These are phyloP conservation scores for Nesoenas mayeri DNA, from an alignment of 2,113 vertebrate genomes.

Conservation along the genomic window DNA sequence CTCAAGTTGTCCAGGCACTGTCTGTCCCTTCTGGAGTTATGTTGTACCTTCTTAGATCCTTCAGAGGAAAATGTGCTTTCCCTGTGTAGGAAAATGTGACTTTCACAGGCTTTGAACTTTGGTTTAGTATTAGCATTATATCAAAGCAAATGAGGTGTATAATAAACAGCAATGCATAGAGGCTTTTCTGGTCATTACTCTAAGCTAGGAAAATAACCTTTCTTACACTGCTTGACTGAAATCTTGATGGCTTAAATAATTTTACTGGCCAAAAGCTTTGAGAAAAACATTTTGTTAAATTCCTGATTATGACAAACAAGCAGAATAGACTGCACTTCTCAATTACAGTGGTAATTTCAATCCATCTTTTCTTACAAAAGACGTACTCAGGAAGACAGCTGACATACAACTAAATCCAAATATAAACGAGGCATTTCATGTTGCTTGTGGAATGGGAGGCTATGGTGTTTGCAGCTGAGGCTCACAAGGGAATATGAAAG, in stretches of 20 bases:
- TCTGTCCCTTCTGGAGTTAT: not conserved
- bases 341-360: not conserved
- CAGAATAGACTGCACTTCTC: not conserved
- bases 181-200: not conserved
- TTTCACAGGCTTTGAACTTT: not conserved
- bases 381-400: not conserved
- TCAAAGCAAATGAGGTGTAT: not conserved
- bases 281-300: not conserved
- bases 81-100: not conserved
- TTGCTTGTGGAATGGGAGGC: not conserved
- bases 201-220: not conserved
- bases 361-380: not conserved
- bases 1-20: not conserved
- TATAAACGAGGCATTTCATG: not conserved
- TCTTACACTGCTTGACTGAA: not conserved
- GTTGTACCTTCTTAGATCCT: not conserved
- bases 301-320: not conserved
- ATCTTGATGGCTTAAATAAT: not conserved
- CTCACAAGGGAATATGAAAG: not conserved
- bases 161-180: not conserved
- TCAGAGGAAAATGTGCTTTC: not conserved
- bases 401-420: not conserved
- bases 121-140: not conserved
- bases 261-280: not conserved
- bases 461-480: fast-evolving